Base-by-base conservation (phyloP, 2,888 invertebrate species). In the Drosophila affinis region DNA sequence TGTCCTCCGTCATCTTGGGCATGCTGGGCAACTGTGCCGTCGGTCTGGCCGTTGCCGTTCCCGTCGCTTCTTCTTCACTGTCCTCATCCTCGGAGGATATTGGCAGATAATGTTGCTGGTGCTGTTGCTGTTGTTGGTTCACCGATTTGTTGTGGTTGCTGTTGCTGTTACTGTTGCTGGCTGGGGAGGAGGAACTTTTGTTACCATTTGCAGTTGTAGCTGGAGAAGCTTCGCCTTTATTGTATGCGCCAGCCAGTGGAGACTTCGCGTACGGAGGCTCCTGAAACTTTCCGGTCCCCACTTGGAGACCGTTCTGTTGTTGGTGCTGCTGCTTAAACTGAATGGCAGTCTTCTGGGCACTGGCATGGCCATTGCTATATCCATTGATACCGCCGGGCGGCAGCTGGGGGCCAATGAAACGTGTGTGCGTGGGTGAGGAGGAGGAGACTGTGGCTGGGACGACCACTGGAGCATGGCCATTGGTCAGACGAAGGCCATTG, bases 1-100 rank as follows among this genome's bases (percentile, higher is more conserved):
- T 21, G 14, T 53, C 62, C n/a, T 54, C 77, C 60, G 80, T 81
- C 64, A 91, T 80, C 60, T 88, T 91, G 44, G 92, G 92, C 91
- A 92, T 92, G 72, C 92, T 92, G 60, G 92, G 92, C 84, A 92
- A 87, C 87, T 90, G 89, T 61, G 74, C 72, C 29, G 49, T 80
- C 76, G 72, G 81, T 68, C 52, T 76, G 68, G 56, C 57, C 49
- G 34, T 62, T 70, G 56, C 57, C 46, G 34, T 62, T 69, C 55
- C 57, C 54, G 34, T 62, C n/a, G 27, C 48, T 7, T 69, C 73
- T 9, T 76, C 75, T 4, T 76, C 74, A 54, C 69, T 73, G 47
- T 75, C 79, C 6, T 87, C 88, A 7, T 85, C 80, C 0, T 87
- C 88, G 48, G 81, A 83, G 57, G 87, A 83, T 39, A 72, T 79